Evolutionary conservation across 2,888 invertebrate genomes (phyloP).

Genomic region (Apantesis nais): DNA sequence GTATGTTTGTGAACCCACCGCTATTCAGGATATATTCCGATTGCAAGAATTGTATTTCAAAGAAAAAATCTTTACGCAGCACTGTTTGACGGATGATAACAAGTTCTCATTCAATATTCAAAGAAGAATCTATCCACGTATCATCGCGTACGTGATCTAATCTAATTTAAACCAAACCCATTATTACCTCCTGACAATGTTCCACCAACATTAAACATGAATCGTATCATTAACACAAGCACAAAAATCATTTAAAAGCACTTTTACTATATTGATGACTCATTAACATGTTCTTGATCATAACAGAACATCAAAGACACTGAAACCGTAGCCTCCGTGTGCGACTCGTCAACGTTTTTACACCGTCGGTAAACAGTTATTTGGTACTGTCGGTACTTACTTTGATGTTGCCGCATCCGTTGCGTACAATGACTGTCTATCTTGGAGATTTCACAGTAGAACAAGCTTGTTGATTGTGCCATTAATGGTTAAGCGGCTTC

Average conservation of each 20-base stretch:
- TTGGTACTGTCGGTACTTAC: slow-evolving; percentile 63
- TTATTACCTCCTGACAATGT: slow-evolving; percentile 30
- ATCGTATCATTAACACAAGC: slow-evolving; percentile 48
- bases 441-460: slow-evolving; percentile 54
- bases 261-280: slow-evolving; percentile 57
- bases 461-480: slow-evolving; percentile 41
- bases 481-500: slow-evolving; percentile 46
- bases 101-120: slow-evolving; percentile 7
- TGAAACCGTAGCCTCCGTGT: slow-evolving; percentile 57
- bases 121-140: slow-evolving; percentile 14
- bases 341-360: slow-evolving; percentile 74
- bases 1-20: too few species aligned
- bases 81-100: background rate
- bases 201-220: slow-evolving; percentile 38
- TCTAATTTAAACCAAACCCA: slow-evolving; percentile 39
- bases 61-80: too few species aligned
- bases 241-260: slow-evolving; percentile 52
- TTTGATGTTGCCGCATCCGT: slow-evolving; percentile 82
- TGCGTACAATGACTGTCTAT: slow-evolving; percentile 70
- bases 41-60: too few species aligned
- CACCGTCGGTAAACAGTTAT: slow-evolving; percentile 73
- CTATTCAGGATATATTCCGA: too few species aligned
- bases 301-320: slow-evolving; percentile 59
- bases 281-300: slow-evolving; percentile 56
- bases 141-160: slow-evolving; percentile 19